phyloP scores from a whole-genome alignment of 2,888 invertebrate species.

The Strigamia maritima region DNA sequence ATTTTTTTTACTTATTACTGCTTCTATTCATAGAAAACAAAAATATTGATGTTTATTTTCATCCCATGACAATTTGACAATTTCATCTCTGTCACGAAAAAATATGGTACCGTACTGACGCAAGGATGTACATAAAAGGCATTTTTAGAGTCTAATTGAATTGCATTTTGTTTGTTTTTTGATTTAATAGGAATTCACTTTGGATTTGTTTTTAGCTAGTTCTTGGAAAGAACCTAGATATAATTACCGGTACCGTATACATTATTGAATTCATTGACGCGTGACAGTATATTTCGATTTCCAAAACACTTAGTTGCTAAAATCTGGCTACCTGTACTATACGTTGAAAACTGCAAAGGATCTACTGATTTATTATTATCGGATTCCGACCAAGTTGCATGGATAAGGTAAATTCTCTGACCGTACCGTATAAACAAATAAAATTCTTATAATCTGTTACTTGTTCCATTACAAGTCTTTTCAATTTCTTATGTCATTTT shows the following conservation, averaged over 20 bases:
- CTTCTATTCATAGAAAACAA: neutral
- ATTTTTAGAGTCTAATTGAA: neutral
- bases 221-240: neutral
- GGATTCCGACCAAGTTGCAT: neutral
- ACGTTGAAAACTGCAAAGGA: neutral
- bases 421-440: no score
- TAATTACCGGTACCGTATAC: neutral
- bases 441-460: no score
- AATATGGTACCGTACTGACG: neutral
- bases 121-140: no score
- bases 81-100: neutral
- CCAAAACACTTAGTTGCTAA: neutral
- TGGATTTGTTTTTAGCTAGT: neutral
- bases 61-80: constrained; percentile 4
- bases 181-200: neutral
- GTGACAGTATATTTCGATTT: neutral
- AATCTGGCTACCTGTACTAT: neutral
- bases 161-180: neutral
- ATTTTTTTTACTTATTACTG: neutral
- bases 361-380: neutral
- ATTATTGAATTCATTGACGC: neutral
- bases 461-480: neutral
- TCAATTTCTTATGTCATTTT: neutral
- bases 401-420: no score
- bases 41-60: neutral